Percentiles rank a stretch among this genome's conserved stretches.
Evolutionary conservation across 1,140 invertebrate genomes (phyloP).

Genomic region (Heliconius himera): DNA sequence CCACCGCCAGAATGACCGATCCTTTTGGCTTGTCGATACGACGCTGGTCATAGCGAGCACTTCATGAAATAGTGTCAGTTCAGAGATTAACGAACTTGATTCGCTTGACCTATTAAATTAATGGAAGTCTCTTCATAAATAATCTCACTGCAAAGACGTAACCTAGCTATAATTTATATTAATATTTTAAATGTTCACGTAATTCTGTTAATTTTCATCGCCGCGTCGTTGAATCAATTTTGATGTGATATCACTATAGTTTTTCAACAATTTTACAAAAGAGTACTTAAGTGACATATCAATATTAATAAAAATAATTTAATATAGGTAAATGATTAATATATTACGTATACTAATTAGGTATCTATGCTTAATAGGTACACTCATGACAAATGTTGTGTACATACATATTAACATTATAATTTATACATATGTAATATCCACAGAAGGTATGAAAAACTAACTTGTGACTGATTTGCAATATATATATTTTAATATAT

Average conservation of each 20-base stretch:
- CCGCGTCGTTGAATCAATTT: background rate
- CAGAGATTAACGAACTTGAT: constrained; percentile 78
- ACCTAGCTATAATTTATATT: background rate
- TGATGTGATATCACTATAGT: background rate
- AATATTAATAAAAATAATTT: too few species aligned
- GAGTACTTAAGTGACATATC: too few species aligned
- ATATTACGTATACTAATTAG: too few species aligned
- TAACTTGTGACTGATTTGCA: background rate
- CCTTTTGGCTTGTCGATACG: constrained; percentile 78
- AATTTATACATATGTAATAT: background rate
- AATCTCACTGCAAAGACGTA: constrained; percentile 3
- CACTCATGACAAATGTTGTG: too few species aligned
- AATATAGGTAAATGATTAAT: too few species aligned
- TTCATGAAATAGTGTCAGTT: constrained; percentile 76
- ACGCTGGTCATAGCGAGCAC: constrained; percentile 56
- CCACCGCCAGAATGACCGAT: constrained; percentile 77
- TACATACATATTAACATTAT: background rate
- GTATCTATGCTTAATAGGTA: too few species aligned
- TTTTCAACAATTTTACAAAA: background rate
- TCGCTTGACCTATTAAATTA: constrained; percentile 70
- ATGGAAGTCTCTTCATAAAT: constrained; percentile 25
- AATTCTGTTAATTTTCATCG: background rate
- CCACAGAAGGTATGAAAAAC: background rate
- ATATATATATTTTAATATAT: background rate
- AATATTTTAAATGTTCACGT: background rate